These are phyloP conservation scores for Dinocampus coccinellae DNA, from an alignment of 2,888 invertebrate species.

Conservation along the genomic window DNA sequence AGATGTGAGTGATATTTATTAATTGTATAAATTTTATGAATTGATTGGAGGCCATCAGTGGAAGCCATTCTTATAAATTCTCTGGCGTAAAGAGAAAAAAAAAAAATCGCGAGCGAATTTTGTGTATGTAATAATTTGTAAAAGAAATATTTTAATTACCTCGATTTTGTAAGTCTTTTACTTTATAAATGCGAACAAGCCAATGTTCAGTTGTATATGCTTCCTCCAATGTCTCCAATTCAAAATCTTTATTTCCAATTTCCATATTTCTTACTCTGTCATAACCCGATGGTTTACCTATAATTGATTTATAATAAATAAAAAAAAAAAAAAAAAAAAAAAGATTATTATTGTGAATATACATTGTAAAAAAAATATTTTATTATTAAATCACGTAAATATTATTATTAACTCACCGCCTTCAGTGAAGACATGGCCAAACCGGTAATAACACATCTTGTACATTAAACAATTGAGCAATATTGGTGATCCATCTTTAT, in stretches of 20 bases:
- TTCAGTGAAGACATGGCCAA: constrained; percentile 96
- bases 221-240: constrained; percentile 97
- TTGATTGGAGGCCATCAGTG: not conserved
- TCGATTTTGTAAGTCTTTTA: constrained; percentile 92
- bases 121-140: not conserved
- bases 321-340: constrained; percentile 26
- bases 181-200: constrained; percentile 98
- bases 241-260: constrained; percentile 98
- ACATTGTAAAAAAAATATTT: not conserved
- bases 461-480: constrained; percentile 98
- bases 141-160: constrained; percentile 75
- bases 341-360: not conserved
- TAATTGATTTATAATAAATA: not conserved
- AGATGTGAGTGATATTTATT: not conserved
- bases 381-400: not conserved
- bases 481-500: constrained; percentile 91
- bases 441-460: constrained; percentile 99
- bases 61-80: not conserved
- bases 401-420: constrained; percentile 74
- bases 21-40: not conserved
- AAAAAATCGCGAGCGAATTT: not conserved
- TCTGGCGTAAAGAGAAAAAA: not conserved
- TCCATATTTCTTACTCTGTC: constrained; percentile 97
- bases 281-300: constrained; percentile 94
- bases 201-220: constrained; percentile 99